Evolutionary conservation across 2,797 vertebrate species (phyloP).

Genomic region (Sebastes variabilis): DNA sequence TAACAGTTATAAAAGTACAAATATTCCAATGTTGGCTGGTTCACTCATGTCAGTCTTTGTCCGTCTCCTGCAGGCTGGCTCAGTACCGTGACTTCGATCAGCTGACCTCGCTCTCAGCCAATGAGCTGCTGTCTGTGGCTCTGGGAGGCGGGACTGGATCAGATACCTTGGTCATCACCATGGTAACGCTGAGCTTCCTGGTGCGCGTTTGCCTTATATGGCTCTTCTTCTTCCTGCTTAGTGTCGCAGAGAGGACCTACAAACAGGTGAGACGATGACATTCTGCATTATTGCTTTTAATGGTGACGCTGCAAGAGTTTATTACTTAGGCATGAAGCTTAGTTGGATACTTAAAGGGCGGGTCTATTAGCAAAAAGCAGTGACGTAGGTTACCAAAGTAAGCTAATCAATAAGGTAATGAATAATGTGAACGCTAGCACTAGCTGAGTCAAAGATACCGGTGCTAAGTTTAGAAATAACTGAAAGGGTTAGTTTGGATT

Average conservation of each 20-base stretch:
- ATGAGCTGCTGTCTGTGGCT: conserved; percentile 88
- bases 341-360: background rate
- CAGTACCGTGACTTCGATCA: conserved; percentile 93
- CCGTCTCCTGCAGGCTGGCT: conserved; percentile 83
- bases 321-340: background rate
- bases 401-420: too few relatives aligned
- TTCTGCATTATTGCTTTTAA: background rate
- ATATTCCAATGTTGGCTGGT: background rate
- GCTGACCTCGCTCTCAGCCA: conserved; percentile 86
- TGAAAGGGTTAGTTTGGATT: too few relatives aligned
- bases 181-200: conserved; percentile 93
- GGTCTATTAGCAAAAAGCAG: too few relatives aligned
- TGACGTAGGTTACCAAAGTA: too few relatives aligned
- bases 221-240: conserved; percentile 99
- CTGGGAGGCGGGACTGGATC: conserved; percentile 88
- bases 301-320: background rate
- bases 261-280: conserved; percentile 87
- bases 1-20: background rate
- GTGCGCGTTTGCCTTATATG: conserved; percentile 95
- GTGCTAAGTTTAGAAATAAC: too few relatives aligned
- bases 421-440: too few relatives aligned
- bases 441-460: too few relatives aligned
- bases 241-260: conserved; percentile 97
- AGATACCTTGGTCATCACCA: conserved; percentile 86
- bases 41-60: background rate